phyloP scores from a whole-genome alignment of 2,888 invertebrate genomes.

The Cynaeus angustus region DNA sequence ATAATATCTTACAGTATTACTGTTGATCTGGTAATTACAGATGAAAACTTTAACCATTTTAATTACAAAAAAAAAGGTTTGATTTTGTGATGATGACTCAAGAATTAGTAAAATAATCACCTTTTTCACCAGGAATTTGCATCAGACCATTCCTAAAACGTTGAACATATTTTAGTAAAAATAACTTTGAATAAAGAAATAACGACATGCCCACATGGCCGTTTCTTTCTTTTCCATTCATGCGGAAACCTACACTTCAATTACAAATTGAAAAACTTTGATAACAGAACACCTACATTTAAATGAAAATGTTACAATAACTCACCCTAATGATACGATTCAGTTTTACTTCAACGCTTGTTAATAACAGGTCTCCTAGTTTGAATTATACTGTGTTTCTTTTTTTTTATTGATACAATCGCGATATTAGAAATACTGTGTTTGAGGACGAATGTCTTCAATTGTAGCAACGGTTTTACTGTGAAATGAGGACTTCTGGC shows the following conservation, averaged over 20 bases:
- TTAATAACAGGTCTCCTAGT: constrained; percentile 20
- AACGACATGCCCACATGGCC: background rate
- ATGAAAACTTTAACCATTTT: no score
- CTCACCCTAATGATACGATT: constrained; percentile 32
- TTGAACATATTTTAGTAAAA: background rate
- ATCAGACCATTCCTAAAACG: no score
- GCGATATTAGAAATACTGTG: background rate
- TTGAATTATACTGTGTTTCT: constrained; percentile 6
- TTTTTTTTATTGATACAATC: background rate
- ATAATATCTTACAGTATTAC: no score
- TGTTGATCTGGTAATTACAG: no score
- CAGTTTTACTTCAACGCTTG: constrained; percentile 30
- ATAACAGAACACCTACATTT: constrained; percentile 31
- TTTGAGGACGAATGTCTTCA: constrained; percentile 28
- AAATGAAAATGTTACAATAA: constrained; percentile 41
- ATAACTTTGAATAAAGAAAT: background rate
- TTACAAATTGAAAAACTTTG: constrained; percentile 38
- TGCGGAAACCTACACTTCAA: constrained; percentile 34
- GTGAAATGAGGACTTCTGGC: constrained; percentile 56
- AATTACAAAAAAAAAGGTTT: no score
- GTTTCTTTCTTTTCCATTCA: background rate
- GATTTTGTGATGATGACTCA: no score
- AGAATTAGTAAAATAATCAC: no score
- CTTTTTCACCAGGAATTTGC: no score
- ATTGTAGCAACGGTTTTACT: constrained; percentile 50